phyloP scores from a whole-genome alignment of 2,888 invertebrate species.

The Tridacna crocea region DNA sequence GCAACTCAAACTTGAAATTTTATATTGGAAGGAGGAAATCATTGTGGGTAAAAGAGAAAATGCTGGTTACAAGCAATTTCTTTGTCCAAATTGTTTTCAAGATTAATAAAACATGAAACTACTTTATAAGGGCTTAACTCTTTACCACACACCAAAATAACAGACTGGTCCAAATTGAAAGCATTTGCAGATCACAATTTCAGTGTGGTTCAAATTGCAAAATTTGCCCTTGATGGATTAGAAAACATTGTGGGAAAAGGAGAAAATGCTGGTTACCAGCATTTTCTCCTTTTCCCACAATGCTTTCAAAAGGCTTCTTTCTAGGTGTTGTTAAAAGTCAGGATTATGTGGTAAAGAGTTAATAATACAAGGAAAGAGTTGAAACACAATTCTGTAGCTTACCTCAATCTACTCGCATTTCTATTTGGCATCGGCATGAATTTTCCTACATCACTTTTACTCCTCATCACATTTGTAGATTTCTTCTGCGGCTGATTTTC shows the following conservation, averaged over 20 bases:
- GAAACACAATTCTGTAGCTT: not conserved
- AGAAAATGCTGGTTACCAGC: not conserved
- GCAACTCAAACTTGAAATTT: not conserved
- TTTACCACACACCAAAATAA: no score
- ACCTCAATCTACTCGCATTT: conserved; percentile 22
- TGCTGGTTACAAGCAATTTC: not conserved
- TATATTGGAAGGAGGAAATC: not conserved
- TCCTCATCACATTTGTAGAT: conserved; percentile 3
- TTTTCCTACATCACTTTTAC: conserved; percentile 47
- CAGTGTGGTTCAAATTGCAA: no score
- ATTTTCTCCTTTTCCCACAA: not conserved
- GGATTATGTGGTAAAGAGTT: no score
- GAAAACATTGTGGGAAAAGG: not conserved
- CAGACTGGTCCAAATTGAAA: no score
- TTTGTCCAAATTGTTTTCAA: not conserved
- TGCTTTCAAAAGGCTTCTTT: not conserved
- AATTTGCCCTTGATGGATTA: no score
- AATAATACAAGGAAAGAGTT: no score
- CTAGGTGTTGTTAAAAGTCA: no score
- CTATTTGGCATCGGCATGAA: conserved; percentile 13
- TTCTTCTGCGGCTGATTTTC: conserved; percentile 2
- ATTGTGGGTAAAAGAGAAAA: not conserved
- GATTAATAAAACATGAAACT: no score
- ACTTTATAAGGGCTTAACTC: no score
- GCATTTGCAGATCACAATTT: no score